phyloP scores from a whole-genome alignment of 2,797 vertebrate genomes.

The Chiroxiphia lanceolata region DNA sequence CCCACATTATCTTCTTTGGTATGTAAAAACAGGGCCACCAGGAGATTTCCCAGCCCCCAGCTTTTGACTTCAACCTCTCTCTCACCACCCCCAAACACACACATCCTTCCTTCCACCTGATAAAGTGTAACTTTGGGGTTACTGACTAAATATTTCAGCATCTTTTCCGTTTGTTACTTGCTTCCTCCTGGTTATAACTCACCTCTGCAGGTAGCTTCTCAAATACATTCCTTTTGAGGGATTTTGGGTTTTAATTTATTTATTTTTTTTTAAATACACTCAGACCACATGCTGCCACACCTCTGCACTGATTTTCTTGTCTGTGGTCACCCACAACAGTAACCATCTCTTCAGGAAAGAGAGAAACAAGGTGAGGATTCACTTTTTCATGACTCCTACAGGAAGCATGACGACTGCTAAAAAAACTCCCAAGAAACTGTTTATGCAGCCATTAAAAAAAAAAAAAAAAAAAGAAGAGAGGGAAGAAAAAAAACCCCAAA shows the following conservation, averaged over 20 bases:
- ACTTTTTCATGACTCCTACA: constrained; percentile 21
- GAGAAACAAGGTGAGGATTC: constrained; percentile 5
- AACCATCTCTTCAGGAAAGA: not conserved
- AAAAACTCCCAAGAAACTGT: not conserved
- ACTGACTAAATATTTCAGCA: not conserved
- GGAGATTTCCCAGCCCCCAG: not conserved
- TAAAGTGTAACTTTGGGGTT: not conserved
- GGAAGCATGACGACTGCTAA: not conserved
- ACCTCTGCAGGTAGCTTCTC: not conserved
- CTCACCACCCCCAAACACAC: not conserved
- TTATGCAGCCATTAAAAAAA: not conserved
- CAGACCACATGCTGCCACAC: not conserved
- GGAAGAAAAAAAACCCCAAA: not conserved
- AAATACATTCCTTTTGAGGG: not conserved
- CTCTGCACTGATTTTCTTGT: constrained; percentile 27
- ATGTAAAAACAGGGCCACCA: not conserved
- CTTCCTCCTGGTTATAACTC: not conserved
- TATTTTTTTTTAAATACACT: not conserved
- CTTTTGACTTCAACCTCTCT: not conserved
- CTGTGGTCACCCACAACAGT: constrained; percentile 54
- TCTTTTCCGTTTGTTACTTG: not conserved
- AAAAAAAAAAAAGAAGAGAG: not conserved
- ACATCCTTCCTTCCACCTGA: not conserved
- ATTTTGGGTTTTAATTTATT: rapidly evolving
- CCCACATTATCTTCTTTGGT: not conserved